A percentile compares a stretch with the other conserved stretches of the same genome.
phyloP scores from a whole-genome alignment of 2,888 invertebrate species.

The Tenthredo amoena region DNA sequence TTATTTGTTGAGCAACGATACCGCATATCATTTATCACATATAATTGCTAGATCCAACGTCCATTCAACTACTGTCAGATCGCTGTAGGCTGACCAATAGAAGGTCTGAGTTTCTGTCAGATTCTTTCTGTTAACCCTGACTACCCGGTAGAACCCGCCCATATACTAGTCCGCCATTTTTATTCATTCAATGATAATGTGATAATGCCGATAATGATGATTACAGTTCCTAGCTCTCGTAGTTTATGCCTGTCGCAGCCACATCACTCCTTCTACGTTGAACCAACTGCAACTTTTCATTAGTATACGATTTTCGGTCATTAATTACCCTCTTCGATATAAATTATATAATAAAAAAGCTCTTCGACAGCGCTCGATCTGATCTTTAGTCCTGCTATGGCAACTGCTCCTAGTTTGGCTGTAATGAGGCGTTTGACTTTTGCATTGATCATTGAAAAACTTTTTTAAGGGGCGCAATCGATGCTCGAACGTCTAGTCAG shows the following conservation, averaged over 20 bases:
- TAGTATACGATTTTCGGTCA: not conserved
- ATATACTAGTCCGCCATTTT: slow-evolving; percentile 70
- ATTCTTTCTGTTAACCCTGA: slow-evolving; percentile 65
- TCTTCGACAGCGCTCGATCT: not conserved
- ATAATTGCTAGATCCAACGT: slow-evolving; percentile 58
- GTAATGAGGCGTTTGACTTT: too few relatives aligned
- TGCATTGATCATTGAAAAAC: not conserved
- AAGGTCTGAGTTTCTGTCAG: slow-evolving; percentile 51
- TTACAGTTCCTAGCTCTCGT: slow-evolving; percentile 60
- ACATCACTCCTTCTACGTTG: slow-evolving; percentile 50
- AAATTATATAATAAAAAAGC: too few relatives aligned
- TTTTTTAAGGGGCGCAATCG: not conserved
- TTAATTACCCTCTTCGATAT: not conserved
- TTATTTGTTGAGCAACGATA: slow-evolving; percentile 56
- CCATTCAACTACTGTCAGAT: slow-evolving; percentile 10
- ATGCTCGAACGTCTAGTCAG: not conserved
- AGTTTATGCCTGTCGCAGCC: slow-evolving; percentile 46
- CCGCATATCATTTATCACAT: slow-evolving; percentile 52
- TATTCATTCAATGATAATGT: slow-evolving; percentile 70
- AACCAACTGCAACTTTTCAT: not conserved
- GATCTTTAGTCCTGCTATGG: not conserved
- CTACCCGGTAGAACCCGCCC: slow-evolving; percentile 59
- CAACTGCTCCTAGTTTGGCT: not conserved
- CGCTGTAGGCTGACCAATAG: slow-evolving; percentile 51
- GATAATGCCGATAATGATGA: slow-evolving; percentile 73